Evolutionary conservation across 2,888 invertebrate species (phyloP), one percentile per base, ranked within the genome.

Genomic region (Heliconius ethilla): DNA sequence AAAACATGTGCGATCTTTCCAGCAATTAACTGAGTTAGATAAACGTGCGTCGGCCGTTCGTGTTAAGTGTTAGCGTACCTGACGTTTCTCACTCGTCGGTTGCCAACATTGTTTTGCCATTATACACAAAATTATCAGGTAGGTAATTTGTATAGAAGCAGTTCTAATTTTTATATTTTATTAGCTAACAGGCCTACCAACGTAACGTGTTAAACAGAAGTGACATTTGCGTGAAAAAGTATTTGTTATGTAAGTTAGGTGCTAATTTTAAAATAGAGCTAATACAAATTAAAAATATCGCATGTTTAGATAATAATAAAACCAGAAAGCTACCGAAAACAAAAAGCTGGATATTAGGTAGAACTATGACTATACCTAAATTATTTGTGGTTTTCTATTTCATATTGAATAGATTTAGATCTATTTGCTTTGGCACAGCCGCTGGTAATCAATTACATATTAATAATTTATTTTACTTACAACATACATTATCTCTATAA

Each of bases 1-100:
- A 92, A 91, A 89, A 87, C 87, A 87, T 85, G 83, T 87, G 85
- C 86, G 87, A 85, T 89, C 88, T 89, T 90, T 87, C 89, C 89
- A 86, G 85, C 86, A 88, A 91, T 91, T 89, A 90, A 88, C 87
- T 85, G 85, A 84, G 86, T 84, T 84, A 84, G 88, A 88, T 87
- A 85, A 88, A 89, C 88, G 88, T 87, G 86, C 84, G 88, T 84
- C 86, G 86, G 85, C 86, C 83, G 89, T 84, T 86, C 85, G 87
- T 84, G 85, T 86, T 86, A 82, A 85, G 86, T 83, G 86, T 85
- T 85, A 86, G 85, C 86, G 85, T 86, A 88, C 87, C 88, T 89
- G 90, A 87, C 87, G 86, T 88, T 85, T 86, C 88, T 85, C 87
- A 88, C 85, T 87, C 86, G 84, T 85, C 84, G 87, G 88, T 87